phyloP scores from a whole-genome alignment of 1,140 invertebrate genomes.

The Palaemon carinicauda region DNA sequence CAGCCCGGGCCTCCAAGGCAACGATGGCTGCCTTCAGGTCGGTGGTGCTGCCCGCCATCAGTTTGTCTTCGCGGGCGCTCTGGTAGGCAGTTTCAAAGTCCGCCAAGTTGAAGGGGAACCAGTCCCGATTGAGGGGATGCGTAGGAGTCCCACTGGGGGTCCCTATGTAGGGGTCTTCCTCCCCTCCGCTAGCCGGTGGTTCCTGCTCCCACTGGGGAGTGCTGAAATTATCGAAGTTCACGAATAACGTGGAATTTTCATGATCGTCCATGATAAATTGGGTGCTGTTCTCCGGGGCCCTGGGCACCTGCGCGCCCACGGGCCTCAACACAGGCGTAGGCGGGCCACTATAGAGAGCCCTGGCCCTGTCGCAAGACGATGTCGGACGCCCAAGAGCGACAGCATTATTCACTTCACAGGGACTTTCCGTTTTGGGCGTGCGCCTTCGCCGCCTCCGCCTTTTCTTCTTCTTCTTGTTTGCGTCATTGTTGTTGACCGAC shows the following conservation, averaged over 20 bases:
- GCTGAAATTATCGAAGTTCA: slow-evolving; percentile 60
- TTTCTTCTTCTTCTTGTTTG: slow-evolving; percentile 50
- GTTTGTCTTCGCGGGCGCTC: slow-evolving; percentile 61
- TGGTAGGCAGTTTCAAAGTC: slow-evolving; percentile 63
- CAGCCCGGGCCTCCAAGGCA: slow-evolving; percentile 47
- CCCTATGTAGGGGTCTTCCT: slow-evolving; percentile 34
- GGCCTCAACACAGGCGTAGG: slow-evolving; percentile 60
- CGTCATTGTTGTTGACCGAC: background rate
- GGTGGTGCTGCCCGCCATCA: slow-evolving; percentile 59
- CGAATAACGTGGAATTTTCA: slow-evolving; percentile 61
- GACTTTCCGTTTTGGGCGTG: slow-evolving; percentile 2
- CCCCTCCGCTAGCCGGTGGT: slow-evolving; percentile 27
- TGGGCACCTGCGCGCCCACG: slow-evolving; percentile 61
- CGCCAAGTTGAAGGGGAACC: slow-evolving; percentile 60
- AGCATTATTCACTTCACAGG: background rate
- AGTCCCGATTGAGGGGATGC: slow-evolving; percentile 51
- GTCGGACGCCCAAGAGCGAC: slow-evolving; percentile 31
- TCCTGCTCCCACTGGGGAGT: slow-evolving; percentile 44
- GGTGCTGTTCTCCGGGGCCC: slow-evolving; percentile 64
- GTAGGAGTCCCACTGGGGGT: slow-evolving; percentile 29
- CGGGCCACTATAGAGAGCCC: slow-evolving; percentile 19
- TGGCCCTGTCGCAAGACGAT: slow-evolving; percentile 22
- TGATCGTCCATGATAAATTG: slow-evolving; percentile 65
- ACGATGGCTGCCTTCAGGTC: slow-evolving; percentile 58
- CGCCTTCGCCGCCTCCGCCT: slow-evolving; percentile 38